Evolutionary conservation across 1,140 invertebrate species (phyloP).

Genomic region (Notospermus geniculatus): DNA sequence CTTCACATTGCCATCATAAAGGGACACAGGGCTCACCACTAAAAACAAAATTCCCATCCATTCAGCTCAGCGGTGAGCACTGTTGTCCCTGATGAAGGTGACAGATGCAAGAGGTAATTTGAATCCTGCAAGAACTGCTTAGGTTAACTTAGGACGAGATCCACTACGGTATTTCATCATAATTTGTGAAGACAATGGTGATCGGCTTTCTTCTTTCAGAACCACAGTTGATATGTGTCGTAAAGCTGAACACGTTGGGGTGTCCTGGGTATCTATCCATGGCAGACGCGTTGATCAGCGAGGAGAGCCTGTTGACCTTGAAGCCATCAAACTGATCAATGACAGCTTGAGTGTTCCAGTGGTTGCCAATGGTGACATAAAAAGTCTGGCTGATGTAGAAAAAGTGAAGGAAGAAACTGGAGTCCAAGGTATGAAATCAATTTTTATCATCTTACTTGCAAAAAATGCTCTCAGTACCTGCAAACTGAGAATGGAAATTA

Average conservation of each 20-base stretch:
- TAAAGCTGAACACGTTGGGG: conserved; percentile 78
- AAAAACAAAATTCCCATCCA: too few relatives aligned
- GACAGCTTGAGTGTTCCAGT: conserved; percentile 74
- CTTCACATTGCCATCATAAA: too few relatives aligned
- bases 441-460: too few relatives aligned
- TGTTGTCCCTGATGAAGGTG: too few relatives aligned
- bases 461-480: too few relatives aligned
- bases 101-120: too few relatives aligned
- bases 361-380: conserved; percentile 89
- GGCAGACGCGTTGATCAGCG: conserved; percentile 81
- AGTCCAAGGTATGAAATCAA: conserved; percentile 68
- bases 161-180: too few relatives aligned
- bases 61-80: too few relatives aligned
- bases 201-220: conserved; percentile 28
- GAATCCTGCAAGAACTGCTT: too few relatives aligned
- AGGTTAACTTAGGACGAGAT: too few relatives aligned
- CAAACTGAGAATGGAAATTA: too few relatives aligned
- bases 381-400: conserved; percentile 68
- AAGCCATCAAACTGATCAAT: conserved; percentile 72
- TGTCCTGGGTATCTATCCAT: conserved; percentile 86
- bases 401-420: conserved; percentile 66
- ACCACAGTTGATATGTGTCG: conserved; percentile 73
- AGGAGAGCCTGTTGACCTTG: conserved; percentile 72
- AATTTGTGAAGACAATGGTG: neutral
- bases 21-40: too few relatives aligned